A percentile compares a stretch with the other conserved stretches of the same genome.
Evolutionary conservation across 2,797 vertebrate genomes (phyloP).

Genomic region (Trachurus trachurus): DNA sequence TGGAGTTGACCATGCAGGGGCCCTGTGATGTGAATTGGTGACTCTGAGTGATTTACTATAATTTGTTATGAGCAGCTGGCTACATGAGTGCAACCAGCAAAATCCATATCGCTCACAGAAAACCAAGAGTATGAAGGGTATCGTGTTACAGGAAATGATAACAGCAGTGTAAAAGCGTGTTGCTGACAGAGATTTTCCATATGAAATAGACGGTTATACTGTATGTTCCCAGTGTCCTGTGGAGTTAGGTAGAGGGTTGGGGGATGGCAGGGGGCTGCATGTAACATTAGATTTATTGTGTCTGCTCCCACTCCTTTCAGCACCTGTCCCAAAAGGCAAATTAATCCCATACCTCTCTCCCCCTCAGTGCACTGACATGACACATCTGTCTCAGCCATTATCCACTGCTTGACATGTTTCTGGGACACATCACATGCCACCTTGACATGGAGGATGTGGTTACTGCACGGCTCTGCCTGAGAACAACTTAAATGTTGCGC

Average conservation of each 20-base stretch:
- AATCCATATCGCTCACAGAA: constrained; percentile 47
- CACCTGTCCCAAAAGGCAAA: constrained; percentile 81
- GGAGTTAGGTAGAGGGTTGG: constrained; percentile 23
- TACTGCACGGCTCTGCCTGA: constrained; percentile 37
- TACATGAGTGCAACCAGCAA: constrained; percentile 40
- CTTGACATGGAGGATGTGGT: constrained; percentile 53
- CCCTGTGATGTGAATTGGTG: constrained; percentile 42
- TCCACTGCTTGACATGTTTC: constrained; percentile 59
- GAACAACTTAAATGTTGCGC: constrained; percentile 22
- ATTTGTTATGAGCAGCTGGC: constrained; percentile 56
- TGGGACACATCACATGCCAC: constrained; percentile 65
- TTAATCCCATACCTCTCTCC: constrained; percentile 65
- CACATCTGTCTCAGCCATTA: constrained; percentile 79
- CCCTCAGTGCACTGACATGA: constrained; percentile 67
- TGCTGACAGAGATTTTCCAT: constrained; percentile 77
- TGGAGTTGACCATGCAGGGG: constrained; percentile 36
- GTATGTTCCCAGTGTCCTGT: constrained; percentile 45
- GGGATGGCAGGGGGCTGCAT: constrained; percentile 22
- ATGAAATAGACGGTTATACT: constrained; percentile 53
- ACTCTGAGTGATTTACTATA: constrained; percentile 32
- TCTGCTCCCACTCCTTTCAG: constrained; percentile 70
- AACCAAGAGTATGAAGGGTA: constrained; percentile 31
- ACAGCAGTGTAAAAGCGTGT: constrained; percentile 59
- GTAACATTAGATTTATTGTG: constrained; percentile 83
- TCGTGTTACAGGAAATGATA: constrained; percentile 75